A percentile compares a stretch with the other conserved stretches of the same genome.
Evolutionary conservation across 2,113 vertebrate species (phyloP).

Genomic region (Ramphastos sulfuratus): DNA sequence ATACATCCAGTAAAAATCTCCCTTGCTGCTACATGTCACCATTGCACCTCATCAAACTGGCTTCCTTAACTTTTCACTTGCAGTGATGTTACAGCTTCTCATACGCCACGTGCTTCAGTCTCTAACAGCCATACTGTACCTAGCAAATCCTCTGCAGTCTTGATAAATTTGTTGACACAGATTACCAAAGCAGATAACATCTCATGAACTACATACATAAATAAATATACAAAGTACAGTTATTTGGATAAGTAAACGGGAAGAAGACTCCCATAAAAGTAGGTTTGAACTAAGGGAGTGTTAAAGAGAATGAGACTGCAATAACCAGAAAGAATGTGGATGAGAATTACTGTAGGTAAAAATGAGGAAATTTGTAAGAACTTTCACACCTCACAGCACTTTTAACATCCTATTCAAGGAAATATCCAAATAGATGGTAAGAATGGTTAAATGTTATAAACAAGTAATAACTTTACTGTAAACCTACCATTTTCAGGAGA

Average conservation of each 20-base stretch:
- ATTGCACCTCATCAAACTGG: background rate
- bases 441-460: background rate
- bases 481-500: conserved; percentile 94
- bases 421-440: background rate
- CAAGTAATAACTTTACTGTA: background rate
- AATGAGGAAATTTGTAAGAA: background rate
- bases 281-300: background rate
- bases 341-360: background rate
- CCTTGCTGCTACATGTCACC: background rate
- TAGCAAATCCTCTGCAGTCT: background rate
- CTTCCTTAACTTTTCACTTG: background rate
- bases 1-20: background rate
- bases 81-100: background rate
- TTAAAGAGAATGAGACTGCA: background rate
- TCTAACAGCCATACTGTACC: background rate
- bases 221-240: background rate
- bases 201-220: background rate
- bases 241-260: background rate
- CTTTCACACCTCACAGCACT: background rate
- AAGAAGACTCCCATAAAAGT: background rate
- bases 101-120: background rate
- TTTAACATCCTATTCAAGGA: background rate
- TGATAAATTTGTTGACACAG: background rate
- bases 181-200: background rate
- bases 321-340: background rate